Base-by-base conservation (phyloP, 2,888 invertebrate species). In the Drosophila bunnanda region DNA sequence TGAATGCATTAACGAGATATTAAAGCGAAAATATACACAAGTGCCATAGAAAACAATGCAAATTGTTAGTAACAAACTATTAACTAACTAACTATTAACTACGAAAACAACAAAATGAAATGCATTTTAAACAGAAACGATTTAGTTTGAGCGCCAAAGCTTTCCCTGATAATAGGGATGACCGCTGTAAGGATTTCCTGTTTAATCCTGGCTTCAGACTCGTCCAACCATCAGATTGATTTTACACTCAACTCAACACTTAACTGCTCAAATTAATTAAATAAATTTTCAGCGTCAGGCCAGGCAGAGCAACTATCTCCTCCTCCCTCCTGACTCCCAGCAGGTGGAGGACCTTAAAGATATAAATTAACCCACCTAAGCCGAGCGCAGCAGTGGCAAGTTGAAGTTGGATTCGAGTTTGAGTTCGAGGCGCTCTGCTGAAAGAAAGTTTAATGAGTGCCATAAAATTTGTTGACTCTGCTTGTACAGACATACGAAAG, bases 371-470 rank as follows among this genome's bases (percentile, higher is more conserved):
- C 69, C 48, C 38, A 76, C 41, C 41, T 43, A 73, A 50, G 43
- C n/a, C 58, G 50, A 44, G 57, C 20, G 43, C 22, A 39, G 39
- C 43, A 55, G 46, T 62, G 30, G 34, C 3, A 34, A 48, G 67
- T 57, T 43, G 57, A 22, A 62, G 56, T 46, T 59, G 52, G 38
- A 70, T 22, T 50, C 50, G 32, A 52, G 50, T 66, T 64, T 61
- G 73, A 81, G 74, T 76, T 65, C 32, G 78, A 60, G 67, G 75
- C 72, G 60, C 55, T 75, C 61, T 81, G 87, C 84, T 84, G 85
- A 87, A 84, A 84, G 83, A 87, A 84, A 84, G 85, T 87, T 87
- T 84, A 84, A 84, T 84, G 88, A 85, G 88, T 78, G 82, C 82
- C 85, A 84, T 84, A 84, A 87, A 83, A 87, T 87, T 84, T 83